These are phyloP conservation scores for Nipponacmea schrenckii DNA, from an alignment of 2,888 invertebrate genomes.

Conservation along the genomic window DNA sequence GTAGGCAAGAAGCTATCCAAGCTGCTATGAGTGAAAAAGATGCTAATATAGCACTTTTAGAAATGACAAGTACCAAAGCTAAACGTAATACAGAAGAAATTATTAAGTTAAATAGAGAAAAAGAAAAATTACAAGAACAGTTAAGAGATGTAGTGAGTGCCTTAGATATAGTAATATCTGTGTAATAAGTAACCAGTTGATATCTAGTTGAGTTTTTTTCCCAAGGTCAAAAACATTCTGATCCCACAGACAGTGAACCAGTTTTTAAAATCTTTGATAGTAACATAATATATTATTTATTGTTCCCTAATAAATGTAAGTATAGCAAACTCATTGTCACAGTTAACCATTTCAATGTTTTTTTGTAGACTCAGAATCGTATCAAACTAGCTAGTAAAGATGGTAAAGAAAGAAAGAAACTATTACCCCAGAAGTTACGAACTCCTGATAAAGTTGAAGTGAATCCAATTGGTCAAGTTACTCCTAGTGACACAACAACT, in stretches of 20 bases:
- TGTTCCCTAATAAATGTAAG: not conserved
- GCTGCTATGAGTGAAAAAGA: conserved; percentile 88
- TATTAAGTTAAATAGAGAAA: conserved; percentile 77
- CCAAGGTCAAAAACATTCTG: not conserved
- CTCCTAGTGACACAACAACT: no score
- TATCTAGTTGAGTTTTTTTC: no score
- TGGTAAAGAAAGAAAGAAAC: conserved; percentile 31
- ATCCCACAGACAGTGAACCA: not conserved
- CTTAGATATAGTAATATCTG: no score
- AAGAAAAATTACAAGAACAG: conserved; percentile 73
- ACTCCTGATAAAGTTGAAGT: conserved; percentile 38
- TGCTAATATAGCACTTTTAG: conserved; percentile 84
- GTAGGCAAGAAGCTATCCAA: conserved; percentile 85
- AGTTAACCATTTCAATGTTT: no score
- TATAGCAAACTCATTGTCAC: not conserved
- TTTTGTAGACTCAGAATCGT: conserved; percentile 43
- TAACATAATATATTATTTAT: not conserved
- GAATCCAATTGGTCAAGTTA: no score
- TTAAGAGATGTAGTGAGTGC: conserved; percentile 65
- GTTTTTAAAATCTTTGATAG: not conserved
- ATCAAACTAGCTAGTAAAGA: conserved; percentile 40
- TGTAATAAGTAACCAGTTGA: no score
- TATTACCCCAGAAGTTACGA: conserved; percentile 28
- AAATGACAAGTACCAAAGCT: conserved; percentile 70
- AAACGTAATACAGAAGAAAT: conserved; percentile 70